Evolutionary conservation across 2,113 vertebrate species (phyloP).

Genomic region (Tichodroma muraria): DNA sequence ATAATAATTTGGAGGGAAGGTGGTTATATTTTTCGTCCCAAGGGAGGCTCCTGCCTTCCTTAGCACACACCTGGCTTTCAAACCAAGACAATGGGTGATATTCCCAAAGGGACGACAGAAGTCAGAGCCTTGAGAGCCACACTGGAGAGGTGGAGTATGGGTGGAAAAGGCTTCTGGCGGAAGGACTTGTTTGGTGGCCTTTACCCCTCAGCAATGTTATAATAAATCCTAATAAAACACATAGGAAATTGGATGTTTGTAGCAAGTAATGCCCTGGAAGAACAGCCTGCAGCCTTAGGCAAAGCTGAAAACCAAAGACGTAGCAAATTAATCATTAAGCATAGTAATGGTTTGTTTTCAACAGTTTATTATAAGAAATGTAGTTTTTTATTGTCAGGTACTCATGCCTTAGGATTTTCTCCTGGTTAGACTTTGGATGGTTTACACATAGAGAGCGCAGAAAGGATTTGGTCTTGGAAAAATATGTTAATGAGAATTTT

Average conservation of each 20-base stretch:
- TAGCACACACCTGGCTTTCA: neutral
- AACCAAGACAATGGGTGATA: neutral
- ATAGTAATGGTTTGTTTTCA: neutral
- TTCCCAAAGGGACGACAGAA: neutral
- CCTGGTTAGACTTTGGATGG: neutral
- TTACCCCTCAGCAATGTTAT: neutral
- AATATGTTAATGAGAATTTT: neutral
- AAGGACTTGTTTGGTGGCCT: neutral
- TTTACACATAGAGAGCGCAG: neutral
- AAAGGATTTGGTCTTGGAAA: neutral
- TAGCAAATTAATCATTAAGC: slow-evolving; percentile 40
- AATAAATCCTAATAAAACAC: slow-evolving; percentile 10
- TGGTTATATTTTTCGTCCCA: neutral
- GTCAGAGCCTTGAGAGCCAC: neutral
- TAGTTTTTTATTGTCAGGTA: neutral
- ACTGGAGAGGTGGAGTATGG: neutral
- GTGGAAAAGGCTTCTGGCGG: neutral
- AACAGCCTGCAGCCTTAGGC: neutral
- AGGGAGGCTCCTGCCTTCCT: neutral
- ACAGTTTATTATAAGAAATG: neutral
- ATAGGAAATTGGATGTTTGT: slow-evolving; percentile 18
- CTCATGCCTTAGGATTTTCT: neutral
- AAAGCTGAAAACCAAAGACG: neutral
- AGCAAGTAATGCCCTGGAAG: neutral
- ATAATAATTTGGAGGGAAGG: no score